Conservation (phyloP, 2,888 invertebrate genomes). For the Rhimphoctona megacephalus region DNA sequence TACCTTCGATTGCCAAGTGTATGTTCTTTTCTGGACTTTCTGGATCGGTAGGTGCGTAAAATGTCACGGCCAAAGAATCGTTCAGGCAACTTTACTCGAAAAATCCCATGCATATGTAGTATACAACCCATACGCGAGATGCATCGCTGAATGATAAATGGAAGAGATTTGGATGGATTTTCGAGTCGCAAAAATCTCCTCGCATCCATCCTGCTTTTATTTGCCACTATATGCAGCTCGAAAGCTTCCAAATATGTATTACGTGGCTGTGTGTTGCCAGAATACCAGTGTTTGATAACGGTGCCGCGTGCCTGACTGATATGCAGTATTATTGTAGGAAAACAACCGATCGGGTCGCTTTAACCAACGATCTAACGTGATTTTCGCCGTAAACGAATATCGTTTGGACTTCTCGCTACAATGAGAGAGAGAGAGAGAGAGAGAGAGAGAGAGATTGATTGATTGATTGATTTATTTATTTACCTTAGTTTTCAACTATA, state of each 20-base stretch:
- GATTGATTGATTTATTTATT: too few relatives aligned
- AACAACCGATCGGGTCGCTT: constrained; percentile 13
- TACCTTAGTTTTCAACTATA: too few relatives aligned
- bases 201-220: not conserved
- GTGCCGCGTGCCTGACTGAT: not conserved
- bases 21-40: not conserved
- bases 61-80: not conserved
- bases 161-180: constrained; percentile 62
- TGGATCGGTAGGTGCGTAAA: not conserved
- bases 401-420: constrained; percentile 16
- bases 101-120: constrained; percentile 19
- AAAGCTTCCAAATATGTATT: constrained; percentile 2
- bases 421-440: not conserved
- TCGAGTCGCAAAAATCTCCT: constrained; percentile 50
- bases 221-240: not conserved
- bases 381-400: too few relatives aligned
- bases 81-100: constrained; percentile 10
- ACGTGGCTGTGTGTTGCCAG: not conserved
- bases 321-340: not conserved
- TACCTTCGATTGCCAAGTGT: not conserved
- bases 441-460: too few relatives aligned
- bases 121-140: constrained; percentile 30
- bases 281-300: constrained; percentile 16
- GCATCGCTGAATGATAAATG: constrained; percentile 64
- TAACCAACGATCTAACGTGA: too few relatives aligned